Base-by-base conservation (phyloP, 2,797 vertebrate genomes). In the Pogonophryne albipinna region DNA sequence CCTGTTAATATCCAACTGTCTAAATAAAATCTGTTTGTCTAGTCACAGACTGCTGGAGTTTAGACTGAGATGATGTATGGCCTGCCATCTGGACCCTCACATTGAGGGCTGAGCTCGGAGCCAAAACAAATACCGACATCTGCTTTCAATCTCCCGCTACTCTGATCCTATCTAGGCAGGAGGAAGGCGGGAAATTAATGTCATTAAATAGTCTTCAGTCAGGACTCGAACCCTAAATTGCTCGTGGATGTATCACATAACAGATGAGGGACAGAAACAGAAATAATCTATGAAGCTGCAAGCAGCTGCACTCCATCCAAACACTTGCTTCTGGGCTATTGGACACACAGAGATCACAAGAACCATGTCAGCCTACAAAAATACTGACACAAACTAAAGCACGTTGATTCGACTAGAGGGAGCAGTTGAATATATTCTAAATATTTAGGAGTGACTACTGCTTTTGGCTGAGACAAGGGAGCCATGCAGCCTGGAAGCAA, bases 401-500 rank as follows among this genome's bases (percentile, higher is more conserved):
- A 67, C 34, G 34, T 20, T 58, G 58, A 17, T 46, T 70, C 0
- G 3, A 63, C 83, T 82, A 78, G 50, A 77, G 61, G 64, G 51
- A 80, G 61, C 52, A 44, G 63, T n/a, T 68, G n/a, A 69, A 79
- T 85, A 77, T 46, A 60, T 57, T 78, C 80, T 86, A 58, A 42
- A 51, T 17, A 41, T 76, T 59, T 13, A 61, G 74, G 59, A 60
- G 67, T 71, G 27, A 58, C 87, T 87, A 85, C 72, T 80, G 71
- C 71, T 68, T 75, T 75, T 62, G 89, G 89, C 86, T 87, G 86
- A 87, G 74, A 87, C 82, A 60, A 79, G 55, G 85, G 87, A 94
- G 85, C 87, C 96, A 97, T 97, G 97, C 96, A 97, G 95, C 94
- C 94, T 95, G 91, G 91, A 95, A 96, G 96, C 95, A 85, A 73